These are phyloP conservation scores for Sebastes iracundus DNA, from an alignment of 2,797 vertebrate species.

Conservation along the genomic window DNA sequence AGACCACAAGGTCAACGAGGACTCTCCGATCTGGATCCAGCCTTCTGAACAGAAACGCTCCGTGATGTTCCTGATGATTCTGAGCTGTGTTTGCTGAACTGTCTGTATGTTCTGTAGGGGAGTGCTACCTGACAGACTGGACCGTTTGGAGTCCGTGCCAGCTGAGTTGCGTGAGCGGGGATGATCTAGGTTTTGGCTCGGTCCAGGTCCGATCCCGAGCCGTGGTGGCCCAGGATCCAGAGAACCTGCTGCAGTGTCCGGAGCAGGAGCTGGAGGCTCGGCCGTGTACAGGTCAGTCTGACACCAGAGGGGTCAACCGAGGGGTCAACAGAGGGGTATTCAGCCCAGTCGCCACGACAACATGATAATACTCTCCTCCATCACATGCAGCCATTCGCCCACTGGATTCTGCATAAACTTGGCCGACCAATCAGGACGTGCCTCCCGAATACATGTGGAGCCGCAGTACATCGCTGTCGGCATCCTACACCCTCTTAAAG, in stretches of 20 bases:
- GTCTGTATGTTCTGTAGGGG: conserved; percentile 79
- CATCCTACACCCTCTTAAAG: too few species aligned
- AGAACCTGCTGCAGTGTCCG: conserved; percentile 94
- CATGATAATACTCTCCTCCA: too few species aligned
- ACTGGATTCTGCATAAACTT: too few species aligned
- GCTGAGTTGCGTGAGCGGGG: conserved; percentile 90
- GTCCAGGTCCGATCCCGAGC: conserved; percentile 93
- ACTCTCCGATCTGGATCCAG: background rate
- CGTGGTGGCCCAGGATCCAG: conserved; percentile 92
- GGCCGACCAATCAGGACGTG: too few species aligned
- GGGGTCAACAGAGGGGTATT: background rate
- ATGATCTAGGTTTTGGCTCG: conserved; percentile 92
- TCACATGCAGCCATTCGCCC: too few species aligned
- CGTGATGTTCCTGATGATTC: background rate
- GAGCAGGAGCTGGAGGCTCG: conserved; percentile 92
- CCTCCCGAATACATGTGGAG: too few species aligned
- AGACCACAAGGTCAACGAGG: conserved; percentile 2
- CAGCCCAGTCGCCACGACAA: background rate
- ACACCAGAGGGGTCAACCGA: background rate
- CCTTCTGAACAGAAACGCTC: background rate
- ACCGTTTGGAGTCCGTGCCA: conserved; percentile 94
- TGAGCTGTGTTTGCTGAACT: background rate
- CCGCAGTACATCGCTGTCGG: too few species aligned
- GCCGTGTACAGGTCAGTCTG: conserved; percentile 86
- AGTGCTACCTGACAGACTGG: conserved; percentile 97